A percentile compares a stretch with the other conserved stretches of the same genome.
Evolutionary conservation across 2,113 vertebrate genomes (phyloP).

Genomic region (Pithys albifrons): DNA sequence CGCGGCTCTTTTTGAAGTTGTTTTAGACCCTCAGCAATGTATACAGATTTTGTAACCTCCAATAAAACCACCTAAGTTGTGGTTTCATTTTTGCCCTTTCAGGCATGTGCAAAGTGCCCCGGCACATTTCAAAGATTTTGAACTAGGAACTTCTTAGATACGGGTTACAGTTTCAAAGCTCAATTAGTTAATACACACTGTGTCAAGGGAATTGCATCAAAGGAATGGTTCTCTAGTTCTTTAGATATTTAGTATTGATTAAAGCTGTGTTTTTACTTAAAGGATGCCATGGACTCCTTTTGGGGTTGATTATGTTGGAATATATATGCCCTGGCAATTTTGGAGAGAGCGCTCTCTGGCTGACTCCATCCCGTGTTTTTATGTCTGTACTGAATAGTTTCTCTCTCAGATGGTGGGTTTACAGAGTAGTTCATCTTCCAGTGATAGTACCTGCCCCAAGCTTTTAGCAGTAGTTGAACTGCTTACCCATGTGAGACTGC

Average conservation of each 20-base stretch:
- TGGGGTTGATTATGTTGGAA: neutral
- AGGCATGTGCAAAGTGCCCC: slow-evolving; percentile 27
- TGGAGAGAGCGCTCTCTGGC: neutral
- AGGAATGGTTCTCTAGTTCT: slow-evolving; percentile 22
- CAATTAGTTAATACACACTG: neutral
- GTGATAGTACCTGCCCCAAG: neutral
- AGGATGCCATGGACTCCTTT: neutral
- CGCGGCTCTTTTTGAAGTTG: slow-evolving; percentile 68
- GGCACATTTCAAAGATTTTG: slow-evolving; percentile 57
- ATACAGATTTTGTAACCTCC: slow-evolving; percentile 65
- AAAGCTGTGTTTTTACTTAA: slow-evolving; percentile 21
- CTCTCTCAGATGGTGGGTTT: neutral
- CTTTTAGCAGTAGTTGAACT: neutral
- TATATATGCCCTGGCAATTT: neutral
- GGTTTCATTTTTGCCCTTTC: slow-evolving; percentile 67
- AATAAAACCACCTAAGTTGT: slow-evolving; percentile 42
- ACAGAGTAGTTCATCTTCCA: neutral
- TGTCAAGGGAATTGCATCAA: slow-evolving; percentile 42
- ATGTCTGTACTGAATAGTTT: neutral
- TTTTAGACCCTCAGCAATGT: slow-evolving; percentile 57
- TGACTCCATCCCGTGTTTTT: neutral
- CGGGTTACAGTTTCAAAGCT: slow-evolving; percentile 65
- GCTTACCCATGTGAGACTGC: neutral
- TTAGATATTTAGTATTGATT: slow-evolving; percentile 22
- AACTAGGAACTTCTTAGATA: slow-evolving; percentile 52